phyloP scores from a whole-genome alignment of 2,113 vertebrate genomes.

The Hypanus sabinus region DNA sequence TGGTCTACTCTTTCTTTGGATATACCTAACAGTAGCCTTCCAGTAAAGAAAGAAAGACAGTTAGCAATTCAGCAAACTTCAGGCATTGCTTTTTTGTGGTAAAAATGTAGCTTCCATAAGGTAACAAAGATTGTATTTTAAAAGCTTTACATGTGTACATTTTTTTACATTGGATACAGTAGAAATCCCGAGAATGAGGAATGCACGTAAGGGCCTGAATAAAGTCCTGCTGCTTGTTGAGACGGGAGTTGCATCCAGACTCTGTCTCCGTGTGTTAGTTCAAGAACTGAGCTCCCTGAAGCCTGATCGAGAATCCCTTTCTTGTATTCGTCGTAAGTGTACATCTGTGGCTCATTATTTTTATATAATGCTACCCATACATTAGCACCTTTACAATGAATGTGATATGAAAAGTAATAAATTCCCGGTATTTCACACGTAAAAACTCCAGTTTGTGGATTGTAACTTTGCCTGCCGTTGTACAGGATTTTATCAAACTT shows the following conservation, averaged over 20 bases:
- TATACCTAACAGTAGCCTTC: constrained; percentile 1
- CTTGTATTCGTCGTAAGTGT: constrained; percentile 93
- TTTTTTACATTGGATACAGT: constrained; percentile 83
- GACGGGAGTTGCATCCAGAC: constrained; percentile 90
- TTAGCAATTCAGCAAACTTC: constrained; percentile 13
- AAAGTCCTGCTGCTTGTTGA: constrained; percentile 91
- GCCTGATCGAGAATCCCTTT: constrained; percentile 95
- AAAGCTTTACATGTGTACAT: constrained; percentile 37
- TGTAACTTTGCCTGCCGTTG: constrained; percentile 91
- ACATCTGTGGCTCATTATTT: constrained; percentile 93
- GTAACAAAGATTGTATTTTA: constrained; percentile 23
- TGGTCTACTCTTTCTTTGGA: neutral
- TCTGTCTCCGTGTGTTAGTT: constrained; percentile 72
- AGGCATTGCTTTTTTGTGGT: constrained; percentile 3
- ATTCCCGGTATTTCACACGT: constrained; percentile 85
- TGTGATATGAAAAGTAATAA: constrained; percentile 92
- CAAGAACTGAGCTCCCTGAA: constrained; percentile 86
- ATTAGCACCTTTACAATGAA: constrained; percentile 91
- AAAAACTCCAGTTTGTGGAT: constrained; percentile 83
- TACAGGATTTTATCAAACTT: constrained; percentile 91
- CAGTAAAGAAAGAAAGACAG: constrained; percentile 4
- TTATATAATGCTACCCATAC: constrained; percentile 93
- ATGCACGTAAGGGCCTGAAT: constrained; percentile 89
- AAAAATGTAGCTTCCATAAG: constrained; percentile 14
- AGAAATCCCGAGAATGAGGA: constrained; percentile 95